Base-by-base conservation (phyloP, 2,797 vertebrate species). In the Eulemur rubriventer region DNA sequence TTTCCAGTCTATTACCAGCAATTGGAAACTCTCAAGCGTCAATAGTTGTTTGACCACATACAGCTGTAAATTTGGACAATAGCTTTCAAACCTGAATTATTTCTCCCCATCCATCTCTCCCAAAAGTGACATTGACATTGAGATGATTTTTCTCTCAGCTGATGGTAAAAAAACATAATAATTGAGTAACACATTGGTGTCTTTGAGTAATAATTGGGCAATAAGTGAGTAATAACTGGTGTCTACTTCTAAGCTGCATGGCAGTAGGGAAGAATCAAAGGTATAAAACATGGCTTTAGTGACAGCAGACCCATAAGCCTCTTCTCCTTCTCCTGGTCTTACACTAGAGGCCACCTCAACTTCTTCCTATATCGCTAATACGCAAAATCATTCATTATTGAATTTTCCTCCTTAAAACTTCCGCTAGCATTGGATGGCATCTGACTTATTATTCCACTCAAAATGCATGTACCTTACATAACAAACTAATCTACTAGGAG, bases 1-100 rank as follows among this genome's bases (percentile, higher is more conserved):
- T 98, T 99, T 99, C 99, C 99, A 99, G 99, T 99, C 99, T 99
- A 99, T 99, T 99, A 99, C 99, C 99, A 98, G 99, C 99, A 99
- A 99, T 99, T 99, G 99, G 99, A 99, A 99, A 99, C 99, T 99
- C 99, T 98, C 98, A 97, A 98, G 99, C 99, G 98, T 99, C 99
- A 99, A 99, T 99, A 99, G 99, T 99, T 98, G 98, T 98, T 98
- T 98, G 99, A 98, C 99, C 99, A 99, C 98, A 98, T 98, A 91
- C 98, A 99, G 98, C 98, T 98, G 98, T 97, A 98, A 98, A 98
- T 98, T 98, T 98, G 98, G 98, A 98, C 97, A 95, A 95, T 96
- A 95, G 75, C 94, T 96, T 97, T 97, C n/a, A 85, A 97, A 97
- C 86, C 97, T 11, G 1, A 96, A 95, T 97, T 69, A 79, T 75